Conservation (phyloP, 2,797 vertebrate species). For the Leptoclinus maculatus region DNA sequence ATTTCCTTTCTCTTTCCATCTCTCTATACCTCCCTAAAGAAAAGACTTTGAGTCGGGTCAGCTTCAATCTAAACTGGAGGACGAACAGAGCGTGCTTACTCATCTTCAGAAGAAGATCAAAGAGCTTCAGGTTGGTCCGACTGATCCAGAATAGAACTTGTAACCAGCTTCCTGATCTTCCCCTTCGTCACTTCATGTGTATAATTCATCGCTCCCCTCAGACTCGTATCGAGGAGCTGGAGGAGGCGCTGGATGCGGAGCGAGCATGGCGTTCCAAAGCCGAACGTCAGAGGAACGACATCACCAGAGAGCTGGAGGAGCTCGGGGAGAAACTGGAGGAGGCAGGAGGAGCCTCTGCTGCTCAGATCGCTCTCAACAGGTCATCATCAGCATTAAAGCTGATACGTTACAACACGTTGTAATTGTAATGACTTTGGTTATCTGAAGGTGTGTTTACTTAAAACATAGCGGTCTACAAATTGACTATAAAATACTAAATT, state of each 20-base stretch:
- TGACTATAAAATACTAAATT: background rate
- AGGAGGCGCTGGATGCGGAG: slow-evolving; percentile 93
- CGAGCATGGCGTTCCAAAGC: slow-evolving; percentile 87
- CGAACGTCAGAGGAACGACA: slow-evolving; percentile 91
- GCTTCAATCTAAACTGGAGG: slow-evolving; percentile 89
- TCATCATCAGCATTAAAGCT: background rate
- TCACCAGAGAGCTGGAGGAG: slow-evolving; percentile 91
- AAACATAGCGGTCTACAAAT: background rate
- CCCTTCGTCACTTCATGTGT: background rate
- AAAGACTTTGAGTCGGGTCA: slow-evolving; percentile 92
- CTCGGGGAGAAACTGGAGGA: slow-evolving; percentile 94
- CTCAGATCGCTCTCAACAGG: slow-evolving; percentile 91
- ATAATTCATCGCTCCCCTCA: slow-evolving; percentile 53
- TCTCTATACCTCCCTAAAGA: slow-evolving; percentile 65
- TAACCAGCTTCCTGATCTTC: background rate
- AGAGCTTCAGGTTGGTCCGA: slow-evolving; percentile 88
- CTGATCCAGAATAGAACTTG: background rate
- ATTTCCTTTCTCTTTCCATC: background rate
- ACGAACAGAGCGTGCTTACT: slow-evolving; percentile 86
- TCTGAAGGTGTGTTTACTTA: accelerated
- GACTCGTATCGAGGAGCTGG: slow-evolving; percentile 92
- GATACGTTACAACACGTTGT: no score
- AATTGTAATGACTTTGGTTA: background rate
- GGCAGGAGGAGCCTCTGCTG: slow-evolving; percentile 88
- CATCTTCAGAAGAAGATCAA: slow-evolving; percentile 94